Base-by-base conservation (phyloP, 2,797 vertebrate species). In the Netta rufina region DNA sequence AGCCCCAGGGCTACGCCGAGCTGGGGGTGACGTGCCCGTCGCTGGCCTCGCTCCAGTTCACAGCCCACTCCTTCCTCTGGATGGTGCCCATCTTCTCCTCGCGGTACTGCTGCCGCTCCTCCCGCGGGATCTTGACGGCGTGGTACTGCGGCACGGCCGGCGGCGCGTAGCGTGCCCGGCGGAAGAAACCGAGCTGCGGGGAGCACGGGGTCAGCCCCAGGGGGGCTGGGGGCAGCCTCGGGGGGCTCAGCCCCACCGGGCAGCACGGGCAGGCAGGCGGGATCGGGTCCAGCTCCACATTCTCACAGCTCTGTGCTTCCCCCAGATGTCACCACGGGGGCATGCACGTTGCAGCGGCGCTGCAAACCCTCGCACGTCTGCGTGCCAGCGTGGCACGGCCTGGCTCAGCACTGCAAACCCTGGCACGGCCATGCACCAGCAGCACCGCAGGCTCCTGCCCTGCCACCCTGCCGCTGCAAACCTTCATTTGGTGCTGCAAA, bases 141-240 rank as follows among this genome's bases (percentile, higher is more conserved):
- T 99, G 98, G 97, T 99, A 98, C 96, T 98, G 99, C 71, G 99
- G 99, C 93, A 99, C 97, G 6, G 98, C 98, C 92, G 99, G 99
- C 89, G 98, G 98, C 96, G 97, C 97, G 95, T 98, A 97, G 75
- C 98, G 98, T 3, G 98, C 98, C 49, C 99, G 98, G 86, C 95
- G 98, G 98, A 99, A 99, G 96, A 99, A 99, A 58, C 99, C 99
- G 96, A 99, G 98, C 99, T 99, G 89, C 32, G 39, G 89, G n/a
- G 73, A 88, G 33, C 81, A 54, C 41, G 45, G 43, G 56, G 60
- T 11, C 32, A 38, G 25, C 9, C 28, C 60, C 69, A 36, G 1
- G 45, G 43, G 39, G 71, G 73, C 32, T 30, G 36, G 32, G 17
- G 11, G 27, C 70, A 41, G n/a, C 28, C 18, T 21, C 24, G 24